Conservation (phyloP, 2,797 vertebrate species). For the Phalanger gymnotis region DNA sequence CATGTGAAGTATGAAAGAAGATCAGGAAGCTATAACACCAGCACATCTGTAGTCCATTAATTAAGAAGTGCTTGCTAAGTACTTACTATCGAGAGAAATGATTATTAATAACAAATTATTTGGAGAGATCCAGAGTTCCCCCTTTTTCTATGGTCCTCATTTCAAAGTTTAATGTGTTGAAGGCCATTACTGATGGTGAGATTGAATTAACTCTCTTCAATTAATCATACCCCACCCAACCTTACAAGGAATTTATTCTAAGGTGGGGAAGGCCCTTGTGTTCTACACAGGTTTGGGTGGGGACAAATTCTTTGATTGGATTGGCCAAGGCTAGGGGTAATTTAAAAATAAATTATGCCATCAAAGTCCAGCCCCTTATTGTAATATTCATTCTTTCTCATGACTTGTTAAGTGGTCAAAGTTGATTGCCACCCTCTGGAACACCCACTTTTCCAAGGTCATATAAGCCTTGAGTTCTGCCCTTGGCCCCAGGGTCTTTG, state of each 20-base stretch:
- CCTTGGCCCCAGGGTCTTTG: not conserved
- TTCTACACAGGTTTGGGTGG: not conserved
- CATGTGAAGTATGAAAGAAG: not conserved
- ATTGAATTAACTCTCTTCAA: not conserved
- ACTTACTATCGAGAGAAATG: not conserved
- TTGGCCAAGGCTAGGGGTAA: not conserved
- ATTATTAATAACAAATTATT: not conserved
- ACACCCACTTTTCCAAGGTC: not conserved
- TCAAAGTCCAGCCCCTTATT: not conserved
- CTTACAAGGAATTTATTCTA: not conserved
- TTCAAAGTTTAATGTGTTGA: not conserved
- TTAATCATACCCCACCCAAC: not conserved
- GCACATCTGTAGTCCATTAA: not conserved
- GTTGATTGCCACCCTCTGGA: not conserved
- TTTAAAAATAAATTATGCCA: not conserved
- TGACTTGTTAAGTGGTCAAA: not conserved
- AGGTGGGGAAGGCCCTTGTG: not conserved
- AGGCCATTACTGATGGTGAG: not conserved
- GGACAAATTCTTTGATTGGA: not conserved
- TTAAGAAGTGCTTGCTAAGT: not conserved
- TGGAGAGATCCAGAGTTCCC: not conserved
- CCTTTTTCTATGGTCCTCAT: not conserved
- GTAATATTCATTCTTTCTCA: not conserved
- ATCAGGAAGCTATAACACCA: not conserved
- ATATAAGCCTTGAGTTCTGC: not conserved